Evolutionary conservation across 2,888 invertebrate genomes (phyloP).

Genomic region (Tholera decimalis): DNA sequence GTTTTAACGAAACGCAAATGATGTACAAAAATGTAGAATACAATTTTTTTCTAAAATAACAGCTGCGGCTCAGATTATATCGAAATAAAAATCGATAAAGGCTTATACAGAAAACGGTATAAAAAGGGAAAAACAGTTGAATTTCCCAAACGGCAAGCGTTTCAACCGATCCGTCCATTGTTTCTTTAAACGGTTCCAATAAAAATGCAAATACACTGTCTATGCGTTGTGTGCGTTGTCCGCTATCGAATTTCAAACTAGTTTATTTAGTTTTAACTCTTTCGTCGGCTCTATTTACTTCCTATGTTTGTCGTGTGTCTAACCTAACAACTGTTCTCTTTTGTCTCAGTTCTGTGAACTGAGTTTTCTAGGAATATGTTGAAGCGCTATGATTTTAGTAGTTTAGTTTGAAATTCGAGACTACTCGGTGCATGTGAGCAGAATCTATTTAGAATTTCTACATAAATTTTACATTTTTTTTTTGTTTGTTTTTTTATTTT

Average conservation of each 20-base stretch:
- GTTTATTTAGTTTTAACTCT: slow-evolving; percentile 82
- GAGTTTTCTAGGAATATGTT: slow-evolving; percentile 23
- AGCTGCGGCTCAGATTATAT: slow-evolving; percentile 39
- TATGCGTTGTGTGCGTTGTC: slow-evolving; percentile 67
- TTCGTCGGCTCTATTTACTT: slow-evolving; percentile 65
- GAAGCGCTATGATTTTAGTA: slow-evolving; percentile 2
- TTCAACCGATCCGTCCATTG: slow-evolving; percentile 78
- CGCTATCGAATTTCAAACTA: slow-evolving; percentile 81
- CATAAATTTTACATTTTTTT: no score
- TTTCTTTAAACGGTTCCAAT: slow-evolving; percentile 87
- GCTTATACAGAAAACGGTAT: slow-evolving; percentile 43
- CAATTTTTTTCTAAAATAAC: slow-evolving; percentile 32
- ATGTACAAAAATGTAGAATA: slow-evolving; percentile 6
- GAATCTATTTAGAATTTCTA: no score
- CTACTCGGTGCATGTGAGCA: not conserved
- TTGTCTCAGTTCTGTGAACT: slow-evolving; percentile 35
- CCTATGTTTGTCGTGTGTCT: slow-evolving; percentile 52
- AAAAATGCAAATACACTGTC: slow-evolving; percentile 87
- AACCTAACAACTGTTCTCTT: slow-evolving; percentile 35
- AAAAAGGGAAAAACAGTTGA: slow-evolving; percentile 53
- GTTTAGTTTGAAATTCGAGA: slow-evolving; percentile 5
- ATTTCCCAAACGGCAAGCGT: slow-evolving; percentile 72
- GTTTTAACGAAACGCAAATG: slow-evolving; percentile 12
- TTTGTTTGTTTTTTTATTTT: no score
- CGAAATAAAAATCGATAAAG: slow-evolving; percentile 53